Evolutionary conservation across 2,888 invertebrate genomes (phyloP), one percentile per base, ranked within the genome.

Genomic region (Baronia brevicornis): DNA sequence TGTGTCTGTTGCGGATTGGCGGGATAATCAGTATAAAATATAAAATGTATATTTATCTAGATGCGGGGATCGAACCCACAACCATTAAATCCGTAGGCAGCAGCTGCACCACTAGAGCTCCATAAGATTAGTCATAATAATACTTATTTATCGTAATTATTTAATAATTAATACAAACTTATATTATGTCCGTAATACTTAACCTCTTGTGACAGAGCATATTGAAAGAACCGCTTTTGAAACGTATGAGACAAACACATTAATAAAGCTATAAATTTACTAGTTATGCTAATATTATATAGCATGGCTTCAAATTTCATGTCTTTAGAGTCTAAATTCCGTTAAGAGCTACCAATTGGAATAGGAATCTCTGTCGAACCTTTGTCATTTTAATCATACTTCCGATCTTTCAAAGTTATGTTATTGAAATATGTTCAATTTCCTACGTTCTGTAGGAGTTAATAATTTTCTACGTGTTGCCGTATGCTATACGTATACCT

Each of bases 361-460:
- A 51, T 54, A 51, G 53, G 60, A 57, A 50, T 60, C 67, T 66
- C 72, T 74, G 79, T 79, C 79, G 77, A 79, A 80, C 80, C 82
- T 82, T 78, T 82, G 82, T 82, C 80, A 82, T 78, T 78, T 69
- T 79, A 78, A 80, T 80, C 80, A 66, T 58, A 66, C 66, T 79
- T 79, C 79, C 78, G 77, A 82, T 80, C 79, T 79, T 75, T 69
- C 74, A 68, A 79, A 77, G 79, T 80, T 73, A 80, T 73, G 65
- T 77, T 78, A 80, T 82, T 82, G 79, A 82, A 79, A 80, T 80
- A 82, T 80, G 79, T 80, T 78, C 75, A 78, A 80, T 80, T 79
- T 82, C 80, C 79, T 69, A 61, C 54, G 60, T 61, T 67, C 64
- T 50, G 63, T 60, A 61, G 60, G 50, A 62, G 43, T 65, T 66